Conservation (phyloP, 1,140 invertebrate genomes). For the Saccostrea glomerata region DNA sequence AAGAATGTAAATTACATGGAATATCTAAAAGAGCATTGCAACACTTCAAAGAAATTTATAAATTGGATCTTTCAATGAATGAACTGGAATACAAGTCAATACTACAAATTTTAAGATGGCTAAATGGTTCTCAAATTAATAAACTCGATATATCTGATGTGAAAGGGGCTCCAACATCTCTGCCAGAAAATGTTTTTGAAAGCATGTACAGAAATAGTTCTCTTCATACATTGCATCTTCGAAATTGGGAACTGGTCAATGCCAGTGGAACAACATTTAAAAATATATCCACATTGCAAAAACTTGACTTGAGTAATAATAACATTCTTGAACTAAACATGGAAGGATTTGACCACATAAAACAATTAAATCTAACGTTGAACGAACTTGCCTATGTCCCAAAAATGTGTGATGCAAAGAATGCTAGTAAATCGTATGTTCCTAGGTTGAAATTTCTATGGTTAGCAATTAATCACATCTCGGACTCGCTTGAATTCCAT, state of each 20-base stretch:
- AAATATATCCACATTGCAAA: not conserved
- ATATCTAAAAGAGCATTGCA: not conserved
- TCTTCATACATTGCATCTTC: not conserved
- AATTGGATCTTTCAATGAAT: not conserved
- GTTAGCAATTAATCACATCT: not conserved
- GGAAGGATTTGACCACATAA: not conserved
- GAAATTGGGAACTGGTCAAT: not conserved
- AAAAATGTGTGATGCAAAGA: not conserved
- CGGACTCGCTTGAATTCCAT: not conserved
- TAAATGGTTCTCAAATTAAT: not conserved
- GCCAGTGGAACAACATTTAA: not conserved
- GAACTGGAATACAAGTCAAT: not conserved
- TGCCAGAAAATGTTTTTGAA: not conserved
- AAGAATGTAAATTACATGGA: not conserved
- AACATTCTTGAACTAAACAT: not conserved
- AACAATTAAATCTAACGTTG: not conserved
- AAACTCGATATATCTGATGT: not conserved
- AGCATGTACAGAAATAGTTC: not conserved
- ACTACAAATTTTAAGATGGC: not conserved
- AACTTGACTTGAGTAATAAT: not conserved
- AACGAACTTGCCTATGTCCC: not conserved
- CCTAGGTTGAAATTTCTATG: not conserved
- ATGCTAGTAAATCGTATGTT: slow-evolving; percentile 1
- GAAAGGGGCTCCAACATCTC: not conserved
- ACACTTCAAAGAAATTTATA: not conserved